phyloP scores from a whole-genome alignment of 2,113 vertebrate genomes.

The Apeltes quadracus region DNA sequence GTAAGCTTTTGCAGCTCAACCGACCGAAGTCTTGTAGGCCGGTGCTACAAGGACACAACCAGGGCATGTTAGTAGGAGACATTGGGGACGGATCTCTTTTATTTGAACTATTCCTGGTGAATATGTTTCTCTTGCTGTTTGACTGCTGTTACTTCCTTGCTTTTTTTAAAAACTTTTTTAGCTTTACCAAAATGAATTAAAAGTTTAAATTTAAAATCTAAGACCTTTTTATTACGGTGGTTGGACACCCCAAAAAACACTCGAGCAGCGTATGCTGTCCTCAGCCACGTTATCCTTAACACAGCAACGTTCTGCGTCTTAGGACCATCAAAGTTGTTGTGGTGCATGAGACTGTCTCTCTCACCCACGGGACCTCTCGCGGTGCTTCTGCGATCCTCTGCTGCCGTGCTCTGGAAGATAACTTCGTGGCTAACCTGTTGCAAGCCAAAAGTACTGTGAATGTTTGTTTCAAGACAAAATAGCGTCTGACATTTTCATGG shows the following conservation, averaged over 20 bases:
- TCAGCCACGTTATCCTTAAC: neutral
- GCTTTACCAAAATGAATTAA: neutral
- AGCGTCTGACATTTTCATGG: neutral
- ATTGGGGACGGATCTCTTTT: neutral
- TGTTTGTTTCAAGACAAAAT: neutral
- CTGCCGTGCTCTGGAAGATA: slow-evolving; percentile 14
- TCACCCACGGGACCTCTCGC: slow-evolving; percentile 15
- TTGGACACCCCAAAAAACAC: neutral
- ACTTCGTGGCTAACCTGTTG: neutral
- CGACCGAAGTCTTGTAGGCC: neutral
- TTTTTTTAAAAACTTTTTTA: slow-evolving; percentile 2
- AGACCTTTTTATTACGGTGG: neutral
- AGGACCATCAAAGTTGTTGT: neutral
- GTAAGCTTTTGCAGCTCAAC: slow-evolving; percentile 7
- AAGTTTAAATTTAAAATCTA: neutral
- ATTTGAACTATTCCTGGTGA: neutral
- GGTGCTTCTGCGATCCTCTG: slow-evolving; percentile 19
- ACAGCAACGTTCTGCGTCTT: neutral
- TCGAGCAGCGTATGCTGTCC: neutral
- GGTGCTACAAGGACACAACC: neutral
- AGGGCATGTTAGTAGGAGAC: neutral
- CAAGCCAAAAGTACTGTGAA: slow-evolving; percentile 46
- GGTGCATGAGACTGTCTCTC: slow-evolving; percentile 10
- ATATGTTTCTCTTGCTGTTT: neutral
- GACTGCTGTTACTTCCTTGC: neutral